Base-by-base conservation (phyloP, 2,888 invertebrate genomes). In the Hydrotaea cyrtoneurina region DNA sequence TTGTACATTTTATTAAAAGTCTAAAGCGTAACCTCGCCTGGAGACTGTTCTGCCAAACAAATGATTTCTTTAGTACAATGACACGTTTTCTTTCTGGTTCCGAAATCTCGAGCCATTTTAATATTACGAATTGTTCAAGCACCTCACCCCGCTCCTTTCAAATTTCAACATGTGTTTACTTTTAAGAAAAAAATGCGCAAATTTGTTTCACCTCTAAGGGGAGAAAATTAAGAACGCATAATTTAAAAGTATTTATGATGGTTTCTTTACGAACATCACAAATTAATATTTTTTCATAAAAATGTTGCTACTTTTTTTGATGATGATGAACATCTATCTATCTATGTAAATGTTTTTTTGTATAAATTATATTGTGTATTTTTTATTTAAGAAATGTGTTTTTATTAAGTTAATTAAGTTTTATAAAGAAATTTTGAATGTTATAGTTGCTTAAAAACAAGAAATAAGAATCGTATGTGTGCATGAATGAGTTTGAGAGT, bases 221-320 rank as follows among this genome's bases (percentile, higher is more conserved):
- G 11, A 39, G 10, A 83, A n/a, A 77, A 31, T 8, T n/a, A 75
- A 84, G 69, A 78, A 81, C 84, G 84, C 81, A 84, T 84, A 75
- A 78, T 80, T 78, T 23, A 62, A 84, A 76, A 78, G 72, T 80
- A 80, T 80, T 80, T 80, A 75, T 76, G 78, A 59, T 77, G 57
- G 59, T 74, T 80, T 80, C 77, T 83, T 80, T 78, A 74, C 62
- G 55, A 23, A 26, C 26, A 15, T 31, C 31, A 31, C 2, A 53
- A 50, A 50, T 50, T 50, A 50, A 50, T 50, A 50, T 2, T 50
- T 39, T 10, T 39, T 66, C 39, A 66, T 31, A 46, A 23, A 69
- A 46, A 21, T 66, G 69, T 69, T 69, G 69, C 69, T 69, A 66
- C 23, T 69, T 46, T 69, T 69, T 31, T 31, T 66, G 36, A 39